Evolutionary conservation across 2,113 vertebrate genomes (phyloP), one percentile per base, ranked within the genome.

Genomic region (Callaeas wilsoni): DNA sequence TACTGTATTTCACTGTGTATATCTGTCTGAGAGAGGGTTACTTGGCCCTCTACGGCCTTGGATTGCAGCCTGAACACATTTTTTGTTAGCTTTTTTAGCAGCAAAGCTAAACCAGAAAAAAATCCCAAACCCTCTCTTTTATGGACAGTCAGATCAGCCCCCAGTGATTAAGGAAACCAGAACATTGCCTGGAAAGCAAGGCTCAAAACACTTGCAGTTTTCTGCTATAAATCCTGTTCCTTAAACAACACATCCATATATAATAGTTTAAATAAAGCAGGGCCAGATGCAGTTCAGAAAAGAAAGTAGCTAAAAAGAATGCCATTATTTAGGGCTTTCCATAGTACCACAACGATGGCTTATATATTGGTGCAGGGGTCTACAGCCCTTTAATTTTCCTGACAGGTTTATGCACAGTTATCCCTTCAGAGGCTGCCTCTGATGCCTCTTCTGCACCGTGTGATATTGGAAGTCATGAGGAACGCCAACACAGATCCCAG

Each of bases 221-320:
- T 93, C 60, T 82, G 89, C 86, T 70, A 93, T 96, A 97, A 96
- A 96, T 96, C 86, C 73, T 86, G 37, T 73, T 87, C 68, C 49
- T 96, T 94, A 92, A 95, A 92, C 92, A 96, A 86, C 73, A 90
- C 86, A 81, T 62, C 71, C 82, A 93, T 95, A 94, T 89, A 93
- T 94, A 93, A 92, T 55, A 62, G 93, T 59, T 95, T 89, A 95
- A 94, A 92, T 92, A 94, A 93, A 94, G 56, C 76, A 87, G 60
- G 93, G 60, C 83, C 71, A 95, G 89, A 93, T 89, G 73, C 83
- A 87, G 84, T 63, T 68, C 91, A 94, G 96, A 93, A 94, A 87
- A 86, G 60, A 78, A 95, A 94, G 91, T 63, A 89, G 39, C 77
- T 93, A 35, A 87, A 84, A 91, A 86, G 59, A 78, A 84, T 88